Percentiles rank a stretch among this genome's conserved stretches.
phyloP scores from a whole-genome alignment of 2,113 vertebrate genomes.

The Aegotheles bennettii region DNA sequence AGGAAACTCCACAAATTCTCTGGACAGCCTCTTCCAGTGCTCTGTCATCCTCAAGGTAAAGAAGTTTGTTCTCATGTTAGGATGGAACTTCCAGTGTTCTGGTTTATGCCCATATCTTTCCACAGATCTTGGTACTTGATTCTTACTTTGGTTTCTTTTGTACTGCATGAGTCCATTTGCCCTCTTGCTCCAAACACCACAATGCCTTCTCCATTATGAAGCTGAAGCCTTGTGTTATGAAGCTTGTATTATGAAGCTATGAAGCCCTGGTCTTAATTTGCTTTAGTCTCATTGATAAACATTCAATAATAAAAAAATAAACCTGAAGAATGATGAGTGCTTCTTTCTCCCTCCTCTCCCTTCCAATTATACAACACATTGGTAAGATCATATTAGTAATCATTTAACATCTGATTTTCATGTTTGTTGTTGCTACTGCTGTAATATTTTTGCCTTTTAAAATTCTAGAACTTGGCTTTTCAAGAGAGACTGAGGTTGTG shows the following conservation, averaged over 20 bases:
- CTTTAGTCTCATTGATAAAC: rapidly evolving
- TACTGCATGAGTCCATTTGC: not conserved
- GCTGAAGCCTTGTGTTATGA: not conserved
- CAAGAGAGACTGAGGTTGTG: not conserved
- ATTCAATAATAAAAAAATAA: not conserved
- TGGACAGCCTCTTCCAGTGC: too few relatives aligned
- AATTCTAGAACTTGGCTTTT: constrained; percentile 9
- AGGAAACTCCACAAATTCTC: too few relatives aligned
- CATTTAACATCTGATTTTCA: not conserved
- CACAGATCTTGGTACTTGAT: not conserved
- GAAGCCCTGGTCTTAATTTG: not conserved
- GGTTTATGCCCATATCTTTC: too few relatives aligned
- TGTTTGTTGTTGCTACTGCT: constrained; percentile 6
- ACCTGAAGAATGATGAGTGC: not conserved
- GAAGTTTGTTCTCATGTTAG: too few relatives aligned
- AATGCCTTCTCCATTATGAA: not conserved
- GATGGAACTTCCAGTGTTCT: too few relatives aligned
- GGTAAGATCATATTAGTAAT: not conserved
- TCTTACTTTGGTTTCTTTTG: not conserved
- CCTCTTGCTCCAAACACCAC: not conserved
- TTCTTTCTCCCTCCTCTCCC: not conserved
- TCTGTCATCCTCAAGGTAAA: too few relatives aligned
- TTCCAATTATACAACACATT: not conserved
- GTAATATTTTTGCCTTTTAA: constrained; percentile 34
- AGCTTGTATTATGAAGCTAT: too few relatives aligned